Percentiles rank a stretch among this genome's conserved stretches.
phyloP scores from a whole-genome alignment of 2,888 invertebrate genomes.

The Ophion slaviceki region DNA sequence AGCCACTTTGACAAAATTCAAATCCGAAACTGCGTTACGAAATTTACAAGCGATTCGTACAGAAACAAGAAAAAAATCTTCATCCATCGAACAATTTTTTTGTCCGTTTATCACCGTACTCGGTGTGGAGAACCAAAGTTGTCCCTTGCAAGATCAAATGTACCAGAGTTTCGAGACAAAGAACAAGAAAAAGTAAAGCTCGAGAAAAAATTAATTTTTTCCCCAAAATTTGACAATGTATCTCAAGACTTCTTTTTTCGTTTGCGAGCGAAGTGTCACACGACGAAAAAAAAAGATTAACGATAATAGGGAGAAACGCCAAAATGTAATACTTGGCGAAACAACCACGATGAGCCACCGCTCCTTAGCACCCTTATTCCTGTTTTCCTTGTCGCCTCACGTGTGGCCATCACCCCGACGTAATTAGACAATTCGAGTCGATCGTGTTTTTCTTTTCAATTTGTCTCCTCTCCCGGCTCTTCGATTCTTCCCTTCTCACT shows the following conservation, averaged over 20 bases:
- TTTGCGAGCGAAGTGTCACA: background rate
- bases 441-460: slow-evolving; percentile 4
- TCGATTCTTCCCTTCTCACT: slow-evolving; percentile 29
- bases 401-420: slow-evolving; percentile 13
- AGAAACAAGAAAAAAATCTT: background rate
- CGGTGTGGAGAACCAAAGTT: background rate
- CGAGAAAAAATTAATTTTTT: background rate
- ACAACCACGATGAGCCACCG: slow-evolving; percentile 57
- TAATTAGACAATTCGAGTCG: slow-evolving; percentile 48
- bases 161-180: slow-evolving; percentile 7
- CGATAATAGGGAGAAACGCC: slow-evolving; percentile 9
- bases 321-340: slow-evolving; percentile 49
- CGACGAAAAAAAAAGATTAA: slow-evolving; percentile 19
- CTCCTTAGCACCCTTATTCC: slow-evolving; percentile 60
- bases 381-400: slow-evolving; percentile 23
- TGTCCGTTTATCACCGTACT: slow-evolving; percentile 1
- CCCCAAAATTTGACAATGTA: background rate
- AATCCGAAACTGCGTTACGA: background rate
- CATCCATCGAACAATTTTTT: background rate
- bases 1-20: background rate
- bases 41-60: slow-evolving; percentile 20
- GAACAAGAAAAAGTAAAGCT: background rate
- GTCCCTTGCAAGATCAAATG: background rate
- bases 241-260: background rate
- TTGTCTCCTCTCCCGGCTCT: slow-evolving; percentile 15